Conservation (phyloP, 2,113 vertebrate species). For the Cyrtonyx montezumae region DNA sequence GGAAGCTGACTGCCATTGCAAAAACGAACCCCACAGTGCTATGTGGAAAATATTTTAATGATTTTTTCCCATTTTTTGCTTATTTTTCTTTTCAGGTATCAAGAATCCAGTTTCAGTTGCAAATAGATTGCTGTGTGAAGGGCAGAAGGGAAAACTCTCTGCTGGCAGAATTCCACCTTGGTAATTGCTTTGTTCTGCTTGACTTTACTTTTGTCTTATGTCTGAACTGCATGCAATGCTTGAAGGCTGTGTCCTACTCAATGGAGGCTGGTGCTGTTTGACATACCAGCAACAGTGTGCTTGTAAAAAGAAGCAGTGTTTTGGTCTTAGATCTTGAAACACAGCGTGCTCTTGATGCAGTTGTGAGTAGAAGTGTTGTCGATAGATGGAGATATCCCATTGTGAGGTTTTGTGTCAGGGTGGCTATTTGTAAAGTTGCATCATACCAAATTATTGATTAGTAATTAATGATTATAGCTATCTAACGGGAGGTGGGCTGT, state of each 20-base stretch:
- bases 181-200: conserved; percentile 83
- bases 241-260: conserved; percentile 47
- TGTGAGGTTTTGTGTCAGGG: conserved; percentile 44
- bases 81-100: conserved; percentile 85
- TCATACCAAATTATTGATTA: not conserved
- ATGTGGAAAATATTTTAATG: conserved; percentile 7
- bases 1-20: not conserved
- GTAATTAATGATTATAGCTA: too few species aligned
- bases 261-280: conserved; percentile 34
- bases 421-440: conserved; percentile 47
- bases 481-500: too few species aligned
- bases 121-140: conserved; percentile 94
- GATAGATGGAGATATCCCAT: conserved; percentile 7
- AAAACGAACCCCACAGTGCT: not conserved
- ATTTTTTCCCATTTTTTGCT: conserved; percentile 58
- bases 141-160: conserved; percentile 98
- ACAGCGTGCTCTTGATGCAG: not conserved
- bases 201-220: conserved; percentile 41
- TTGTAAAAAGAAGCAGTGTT: conserved; percentile 27
- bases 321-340: conserved; percentile 53
- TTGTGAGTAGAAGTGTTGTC: conserved; percentile 6
- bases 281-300: not conserved
- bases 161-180: conserved; percentile 98
- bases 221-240: conserved; percentile 60
- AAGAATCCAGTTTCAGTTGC: conserved; percentile 98